Conservation (phyloP, 2,797 vertebrate species). For the Premnoplex brunnescens region DNA sequence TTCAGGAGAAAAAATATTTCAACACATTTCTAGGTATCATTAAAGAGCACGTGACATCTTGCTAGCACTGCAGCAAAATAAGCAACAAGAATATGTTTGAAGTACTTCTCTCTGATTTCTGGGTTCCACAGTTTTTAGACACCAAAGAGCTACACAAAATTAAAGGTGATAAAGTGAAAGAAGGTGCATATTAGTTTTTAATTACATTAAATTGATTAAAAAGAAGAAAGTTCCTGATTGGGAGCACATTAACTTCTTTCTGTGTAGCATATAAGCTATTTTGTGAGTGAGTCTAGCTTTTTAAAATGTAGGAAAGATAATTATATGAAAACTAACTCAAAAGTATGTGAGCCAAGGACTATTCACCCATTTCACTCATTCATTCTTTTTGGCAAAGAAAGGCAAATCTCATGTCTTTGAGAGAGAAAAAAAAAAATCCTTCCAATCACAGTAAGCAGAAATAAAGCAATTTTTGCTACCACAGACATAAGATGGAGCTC, state of each 20-base stretch:
- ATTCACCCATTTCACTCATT: background rate
- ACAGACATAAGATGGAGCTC: background rate
- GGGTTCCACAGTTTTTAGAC: background rate
- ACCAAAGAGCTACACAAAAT: background rate
- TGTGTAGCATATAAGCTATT: background rate
- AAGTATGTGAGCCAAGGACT: background rate
- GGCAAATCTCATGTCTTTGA: background rate
- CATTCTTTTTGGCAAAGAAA: background rate
- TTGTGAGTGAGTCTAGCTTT: background rate
- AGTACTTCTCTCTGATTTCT: background rate
- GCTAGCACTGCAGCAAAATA: background rate
- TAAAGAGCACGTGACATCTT: background rate
- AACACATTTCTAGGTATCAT: background rate
- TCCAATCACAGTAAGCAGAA: background rate
- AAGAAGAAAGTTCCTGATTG: background rate
- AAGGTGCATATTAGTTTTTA: background rate
- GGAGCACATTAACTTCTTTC: background rate
- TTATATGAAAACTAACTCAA: background rate
- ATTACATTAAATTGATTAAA: conserved; percentile 10
- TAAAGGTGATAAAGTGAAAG: background rate
- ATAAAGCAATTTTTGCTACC: background rate
- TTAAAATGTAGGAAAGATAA: background rate
- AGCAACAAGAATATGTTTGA: background rate
- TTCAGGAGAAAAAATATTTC: background rate
- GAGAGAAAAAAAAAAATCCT: background rate